Base-by-base conservation (phyloP, 2,797 vertebrate genomes). In the Pangasius sanitwongsei region DNA sequence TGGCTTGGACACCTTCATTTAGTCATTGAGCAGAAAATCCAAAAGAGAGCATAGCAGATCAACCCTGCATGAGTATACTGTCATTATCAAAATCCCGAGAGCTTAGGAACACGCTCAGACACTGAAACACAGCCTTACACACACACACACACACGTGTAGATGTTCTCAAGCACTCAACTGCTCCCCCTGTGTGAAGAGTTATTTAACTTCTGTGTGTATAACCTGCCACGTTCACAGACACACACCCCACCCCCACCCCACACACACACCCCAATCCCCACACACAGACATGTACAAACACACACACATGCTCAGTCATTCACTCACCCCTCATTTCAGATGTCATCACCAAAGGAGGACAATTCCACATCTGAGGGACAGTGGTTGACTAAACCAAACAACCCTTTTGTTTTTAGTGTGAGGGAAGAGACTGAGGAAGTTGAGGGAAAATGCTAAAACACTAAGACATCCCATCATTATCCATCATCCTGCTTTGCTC, bases 171-270 rank as follows among this genome's bases (percentile, higher is more conserved):
- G 28, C 65, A 80, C 53, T 82, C 16, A 88, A 74, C 28, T 80
- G 70, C 75, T 87, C 83, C 53, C 18, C 25, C 31, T 86, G 57
- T 70, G 93, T 93, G 91, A 91, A 91, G 91, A 91, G 59, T 88
- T 93, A 91, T 92, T 94, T 92, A 92, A 90, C 92, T 91, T 72
- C 61, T n/a, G 92, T 90, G 88, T 91, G 92, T 92, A 90, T 93
- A 94, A 92, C 87, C 61, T 86, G 92, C 92, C 93, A 94, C 91
- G 89, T 94, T 93, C 92, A 91, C 89, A 72, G 92, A 50, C 81
- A 23, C 78, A 50, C 44, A 16, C n/a, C 48, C n/a, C 48, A 89
- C 87, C 87, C 41, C 2, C 20, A 83, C 8, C 84, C 90, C 25
- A 57, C 61, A 18, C 61, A 57, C 44, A 74, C 37, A 77, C 20